A percentile compares a stretch with the other conserved stretches of the same genome.
These are phyloP conservation scores for Crocodylus rhombifer DNA, from an alignment of 2,797 vertebrate genomes.

Conservation along the genomic window DNA sequence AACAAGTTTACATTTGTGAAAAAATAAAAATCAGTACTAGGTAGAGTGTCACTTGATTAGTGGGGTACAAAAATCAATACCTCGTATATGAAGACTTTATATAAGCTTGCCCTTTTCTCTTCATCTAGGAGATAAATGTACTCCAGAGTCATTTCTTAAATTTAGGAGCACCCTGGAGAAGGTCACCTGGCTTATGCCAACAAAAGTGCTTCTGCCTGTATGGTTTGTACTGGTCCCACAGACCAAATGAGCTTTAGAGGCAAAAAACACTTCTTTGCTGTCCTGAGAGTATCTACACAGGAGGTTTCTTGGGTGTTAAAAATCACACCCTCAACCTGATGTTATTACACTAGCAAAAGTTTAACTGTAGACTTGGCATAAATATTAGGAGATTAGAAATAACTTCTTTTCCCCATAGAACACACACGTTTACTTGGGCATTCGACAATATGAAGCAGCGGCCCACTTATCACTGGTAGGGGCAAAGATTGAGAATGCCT, in stretches of 20 bases:
- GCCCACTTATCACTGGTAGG: background rate
- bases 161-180: background rate
- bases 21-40: slow-evolving; percentile 17
- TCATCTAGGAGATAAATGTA: background rate
- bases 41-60: background rate
- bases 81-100: background rate
- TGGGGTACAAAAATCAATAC: background rate
- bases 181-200: background rate
- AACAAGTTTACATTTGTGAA: background rate
- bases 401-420: background rate
- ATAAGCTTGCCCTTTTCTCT: background rate
- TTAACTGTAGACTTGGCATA: background rate
- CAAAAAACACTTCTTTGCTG: background rate
- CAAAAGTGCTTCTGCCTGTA: background rate
- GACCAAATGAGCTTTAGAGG: background rate
- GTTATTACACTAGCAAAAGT: background rate
- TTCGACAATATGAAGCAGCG: background rate
- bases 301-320: background rate
- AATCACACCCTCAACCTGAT: background rate
- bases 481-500: background rate
- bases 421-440: background rate
- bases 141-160: no score
- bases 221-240: background rate
- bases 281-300: background rate
- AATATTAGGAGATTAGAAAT: background rate